Conservation (phyloP, 2,797 vertebrate species). For the Tragopan temminckii region DNA sequence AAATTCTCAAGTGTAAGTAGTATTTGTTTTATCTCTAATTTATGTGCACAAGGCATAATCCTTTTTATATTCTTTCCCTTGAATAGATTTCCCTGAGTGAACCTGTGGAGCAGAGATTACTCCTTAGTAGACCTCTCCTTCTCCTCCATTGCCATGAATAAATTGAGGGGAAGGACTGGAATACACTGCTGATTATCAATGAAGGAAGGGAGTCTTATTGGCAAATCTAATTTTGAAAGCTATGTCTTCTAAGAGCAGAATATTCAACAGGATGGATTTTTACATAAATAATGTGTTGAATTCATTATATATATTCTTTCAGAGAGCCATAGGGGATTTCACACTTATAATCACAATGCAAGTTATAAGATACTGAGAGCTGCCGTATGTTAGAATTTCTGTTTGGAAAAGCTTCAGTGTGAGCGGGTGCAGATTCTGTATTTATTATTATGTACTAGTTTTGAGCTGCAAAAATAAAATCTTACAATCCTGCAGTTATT, state of each 20-base stretch:
- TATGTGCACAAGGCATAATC: not conserved
- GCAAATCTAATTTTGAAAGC: constrained; percentile 68
- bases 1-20: not conserved
- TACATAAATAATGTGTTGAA: constrained; percentile 73
- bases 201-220: constrained; percentile 40
- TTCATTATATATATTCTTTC: constrained; percentile 42
- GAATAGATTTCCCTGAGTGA: constrained; percentile 5
- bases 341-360: constrained; percentile 58
- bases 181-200: constrained; percentile 45
- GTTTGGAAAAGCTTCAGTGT: constrained; percentile 15
- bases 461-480: constrained; percentile 25
- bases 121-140: not conserved
- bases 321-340: constrained; percentile 45
- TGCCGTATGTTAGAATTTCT: not conserved
- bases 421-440: not conserved
- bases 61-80: not conserved
- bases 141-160: constrained; percentile 18
- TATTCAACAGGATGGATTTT: constrained; percentile 69
- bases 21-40: not conserved
- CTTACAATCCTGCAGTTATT: not conserved
- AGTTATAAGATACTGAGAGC: not conserved
- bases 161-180: constrained; percentile 36
- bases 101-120: not conserved
- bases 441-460: not conserved
- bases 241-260: constrained; percentile 39